These are phyloP conservation scores for Cryptus armator DNA, from an alignment of 2,888 invertebrate species.

Conservation along the genomic window DNA sequence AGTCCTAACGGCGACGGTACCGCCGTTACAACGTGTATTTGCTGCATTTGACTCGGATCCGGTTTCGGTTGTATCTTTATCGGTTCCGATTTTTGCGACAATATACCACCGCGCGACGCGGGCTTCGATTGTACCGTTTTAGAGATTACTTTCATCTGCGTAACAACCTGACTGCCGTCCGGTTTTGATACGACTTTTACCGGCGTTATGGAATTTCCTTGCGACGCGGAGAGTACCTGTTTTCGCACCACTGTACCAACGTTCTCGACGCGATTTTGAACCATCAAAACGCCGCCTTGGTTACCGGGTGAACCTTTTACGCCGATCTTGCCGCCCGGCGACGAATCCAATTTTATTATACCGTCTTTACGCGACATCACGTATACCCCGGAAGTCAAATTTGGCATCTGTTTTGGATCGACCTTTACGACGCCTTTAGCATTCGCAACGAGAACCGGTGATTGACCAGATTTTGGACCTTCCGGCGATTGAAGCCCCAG, in stretches of 20 bases:
- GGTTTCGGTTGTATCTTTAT: constrained; percentile 84
- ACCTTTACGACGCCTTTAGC: constrained; percentile 91
- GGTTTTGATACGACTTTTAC: constrained; percentile 83
- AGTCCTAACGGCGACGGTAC: constrained; percentile 78
- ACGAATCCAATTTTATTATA: constrained; percentile 90
- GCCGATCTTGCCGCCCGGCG: constrained; percentile 85
- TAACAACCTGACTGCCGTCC: constrained; percentile 83
- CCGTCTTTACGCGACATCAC: constrained; percentile 92
- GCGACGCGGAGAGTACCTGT: constrained; percentile 80
- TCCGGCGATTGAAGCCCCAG: constrained; percentile 83
- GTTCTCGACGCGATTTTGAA: constrained; percentile 80
- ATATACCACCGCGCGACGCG: constrained; percentile 12
- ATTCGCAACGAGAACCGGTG: constrained; percentile 85
- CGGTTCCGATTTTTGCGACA: constrained; percentile 80
- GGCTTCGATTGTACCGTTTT: constrained; percentile 76
- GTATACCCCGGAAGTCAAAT: constrained; percentile 89
- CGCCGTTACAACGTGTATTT: constrained; percentile 83
- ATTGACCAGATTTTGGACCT: constrained; percentile 72
- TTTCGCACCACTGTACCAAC: constrained; percentile 81
- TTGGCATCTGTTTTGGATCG: constrained; percentile 91
- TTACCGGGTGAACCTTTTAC: constrained; percentile 82
- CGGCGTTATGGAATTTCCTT: constrained; percentile 80
- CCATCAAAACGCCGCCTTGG: constrained; percentile 81
- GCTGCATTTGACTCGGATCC: constrained; percentile 79
- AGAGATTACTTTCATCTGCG: constrained; percentile 84